Conservation (phyloP, 1,140 invertebrate genomes). For the Frieseomelitta varia region DNA sequence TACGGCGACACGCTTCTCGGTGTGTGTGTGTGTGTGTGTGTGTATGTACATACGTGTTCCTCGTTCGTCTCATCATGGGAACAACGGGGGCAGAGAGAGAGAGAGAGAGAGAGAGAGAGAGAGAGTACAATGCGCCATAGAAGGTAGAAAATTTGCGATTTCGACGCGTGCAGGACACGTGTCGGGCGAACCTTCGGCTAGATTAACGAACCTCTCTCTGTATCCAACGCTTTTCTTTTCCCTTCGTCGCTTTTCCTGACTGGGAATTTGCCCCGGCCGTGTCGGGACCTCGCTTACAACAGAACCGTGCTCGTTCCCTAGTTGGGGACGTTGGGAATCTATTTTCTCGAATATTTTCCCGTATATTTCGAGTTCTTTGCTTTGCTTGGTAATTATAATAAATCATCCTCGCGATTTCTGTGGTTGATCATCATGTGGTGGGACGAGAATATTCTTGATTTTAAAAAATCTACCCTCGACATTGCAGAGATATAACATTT, state of each 20-base stretch:
- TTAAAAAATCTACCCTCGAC: no score
- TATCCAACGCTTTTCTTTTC: conserved; percentile 28
- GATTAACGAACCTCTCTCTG: conserved; percentile 38
- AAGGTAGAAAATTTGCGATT: conserved; percentile 56
- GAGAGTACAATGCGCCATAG: conserved; percentile 41
- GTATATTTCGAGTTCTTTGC: no score
- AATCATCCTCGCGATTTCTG: no score
- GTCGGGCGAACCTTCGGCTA: conserved; percentile 24
- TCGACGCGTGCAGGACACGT: conserved; percentile 48
- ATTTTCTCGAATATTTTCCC: not conserved
- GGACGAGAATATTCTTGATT: no score
- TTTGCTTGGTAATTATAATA: no score
- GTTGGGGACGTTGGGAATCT: not conserved
- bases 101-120: no score
- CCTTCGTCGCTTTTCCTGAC: conserved; percentile 12
- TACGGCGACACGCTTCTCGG: not conserved
- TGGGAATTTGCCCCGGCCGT: not conserved
- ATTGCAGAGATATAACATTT: no score
- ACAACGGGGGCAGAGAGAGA: conserved; percentile 23
- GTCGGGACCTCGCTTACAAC: not conserved
- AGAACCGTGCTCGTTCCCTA: no score
- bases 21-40: no score
- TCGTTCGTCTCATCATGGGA: conserved; percentile 43
- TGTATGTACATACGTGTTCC: not conserved
- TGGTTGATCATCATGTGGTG: no score